These are phyloP conservation scores for Elachura formosa DNA, from an alignment of 2,113 vertebrate genomes.

Conservation along the genomic window DNA sequence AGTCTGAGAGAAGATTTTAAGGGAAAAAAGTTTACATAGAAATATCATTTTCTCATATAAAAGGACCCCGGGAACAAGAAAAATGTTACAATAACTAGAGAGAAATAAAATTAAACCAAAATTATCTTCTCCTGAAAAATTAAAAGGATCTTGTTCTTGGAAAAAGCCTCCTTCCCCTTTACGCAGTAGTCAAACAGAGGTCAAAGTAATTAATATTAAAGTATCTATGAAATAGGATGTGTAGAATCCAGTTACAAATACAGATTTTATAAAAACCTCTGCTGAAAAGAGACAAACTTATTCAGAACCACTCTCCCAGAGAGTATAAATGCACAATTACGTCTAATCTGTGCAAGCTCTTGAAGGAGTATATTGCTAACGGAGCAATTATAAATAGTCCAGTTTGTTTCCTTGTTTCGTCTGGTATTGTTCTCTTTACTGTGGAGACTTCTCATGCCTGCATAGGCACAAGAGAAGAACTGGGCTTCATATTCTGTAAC, in stretches of 20 bases:
- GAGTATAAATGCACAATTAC: not conserved
- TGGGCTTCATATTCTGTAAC: not conserved
- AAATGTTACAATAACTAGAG: not conserved
- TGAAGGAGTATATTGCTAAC: not conserved
- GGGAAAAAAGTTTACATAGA: not conserved
- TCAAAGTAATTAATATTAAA: conserved; percentile 6
- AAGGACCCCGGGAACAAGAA: not conserved
- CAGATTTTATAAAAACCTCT: not conserved
- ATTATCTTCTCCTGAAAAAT: not conserved
- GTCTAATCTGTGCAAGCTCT: not conserved
- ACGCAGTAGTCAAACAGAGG: not conserved
- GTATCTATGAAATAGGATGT: not conserved
- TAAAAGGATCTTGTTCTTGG: not conserved
- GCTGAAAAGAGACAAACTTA: not conserved
- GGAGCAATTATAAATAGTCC: not conserved
- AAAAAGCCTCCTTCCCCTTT: not conserved
- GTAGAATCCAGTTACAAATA: not conserved
- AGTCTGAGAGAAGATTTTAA: not conserved
- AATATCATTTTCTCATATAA: not conserved
- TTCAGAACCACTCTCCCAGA: not conserved
- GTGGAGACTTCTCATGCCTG: not conserved
- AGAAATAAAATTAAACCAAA: not conserved
- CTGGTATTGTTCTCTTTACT: not conserved
- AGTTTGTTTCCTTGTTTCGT: not conserved
- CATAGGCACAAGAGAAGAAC: not conserved